Conservation (phyloP, 2,113 vertebrate genomes). For the Calidris pygmaea region DNA sequence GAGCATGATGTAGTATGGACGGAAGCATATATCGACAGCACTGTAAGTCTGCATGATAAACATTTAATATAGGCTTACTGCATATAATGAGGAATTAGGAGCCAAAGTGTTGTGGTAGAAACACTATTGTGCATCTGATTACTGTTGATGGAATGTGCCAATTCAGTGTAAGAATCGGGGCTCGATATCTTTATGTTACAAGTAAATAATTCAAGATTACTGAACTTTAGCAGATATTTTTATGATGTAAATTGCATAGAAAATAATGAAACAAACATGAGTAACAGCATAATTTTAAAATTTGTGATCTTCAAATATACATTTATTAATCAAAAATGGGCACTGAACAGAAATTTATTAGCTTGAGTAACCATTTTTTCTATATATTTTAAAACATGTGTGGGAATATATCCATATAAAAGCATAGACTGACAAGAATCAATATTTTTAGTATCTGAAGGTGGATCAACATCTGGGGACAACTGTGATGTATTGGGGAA, state of each 20-base stretch:
- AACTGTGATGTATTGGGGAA: background rate
- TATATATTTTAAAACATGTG: background rate
- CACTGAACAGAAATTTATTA: background rate
- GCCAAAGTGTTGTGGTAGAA: background rate
- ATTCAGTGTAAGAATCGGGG: background rate
- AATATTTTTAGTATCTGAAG: background rate
- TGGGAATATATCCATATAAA: background rate
- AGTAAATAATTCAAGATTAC: background rate
- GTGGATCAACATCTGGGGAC: background rate
- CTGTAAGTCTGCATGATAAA: slow-evolving; percentile 82
- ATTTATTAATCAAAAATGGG: background rate
- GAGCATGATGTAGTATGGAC: slow-evolving; percentile 98
- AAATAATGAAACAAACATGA: background rate
- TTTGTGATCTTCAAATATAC: background rate
- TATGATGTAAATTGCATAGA: background rate
- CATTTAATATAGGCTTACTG: background rate
- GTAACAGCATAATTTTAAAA: background rate
- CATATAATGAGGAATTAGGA: background rate
- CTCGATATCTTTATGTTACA: background rate
- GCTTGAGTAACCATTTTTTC: background rate
- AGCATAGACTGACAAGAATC: background rate
- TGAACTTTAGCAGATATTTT: background rate
- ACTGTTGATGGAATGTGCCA: background rate
- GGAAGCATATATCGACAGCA: slow-evolving; percentile 96
- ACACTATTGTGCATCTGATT: background rate